phyloP scores from a whole-genome alignment of 2,888 invertebrate genomes.

The Macrophya annulata region DNA sequence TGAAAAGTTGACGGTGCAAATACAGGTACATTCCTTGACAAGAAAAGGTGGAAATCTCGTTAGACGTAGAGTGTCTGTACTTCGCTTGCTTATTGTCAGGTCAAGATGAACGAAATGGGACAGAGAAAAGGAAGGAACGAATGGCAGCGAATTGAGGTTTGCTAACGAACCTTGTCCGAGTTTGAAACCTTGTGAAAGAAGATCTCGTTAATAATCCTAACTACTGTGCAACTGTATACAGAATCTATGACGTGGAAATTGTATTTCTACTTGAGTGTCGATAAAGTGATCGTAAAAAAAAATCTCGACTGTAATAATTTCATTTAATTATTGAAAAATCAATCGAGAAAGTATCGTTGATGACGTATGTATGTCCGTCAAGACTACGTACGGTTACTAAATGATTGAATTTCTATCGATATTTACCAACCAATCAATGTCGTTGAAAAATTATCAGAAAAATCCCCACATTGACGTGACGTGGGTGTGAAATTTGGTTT shows the following conservation, averaged over 20 bases:
- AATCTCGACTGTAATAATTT: not conserved
- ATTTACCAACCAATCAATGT: not conserved
- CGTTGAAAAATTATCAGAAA: too few relatives aligned
- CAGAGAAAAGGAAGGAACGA: not conserved
- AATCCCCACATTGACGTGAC: too few relatives aligned
- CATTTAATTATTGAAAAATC: not conserved
- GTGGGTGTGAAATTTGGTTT: too few relatives aligned
- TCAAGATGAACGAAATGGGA: conserved; percentile 23
- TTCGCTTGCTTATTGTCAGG: not conserved
- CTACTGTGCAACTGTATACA: not conserved
- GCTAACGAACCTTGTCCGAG: conserved; percentile 1
- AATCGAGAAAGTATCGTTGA: not conserved
- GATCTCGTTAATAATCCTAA: not conserved
- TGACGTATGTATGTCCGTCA: too few relatives aligned
- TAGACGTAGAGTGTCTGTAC: conserved; percentile 7
- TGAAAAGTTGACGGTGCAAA: not conserved
- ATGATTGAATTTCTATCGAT: not conserved
- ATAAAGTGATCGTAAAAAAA: not conserved
- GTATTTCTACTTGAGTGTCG: not conserved
- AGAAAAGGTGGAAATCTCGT: not conserved
- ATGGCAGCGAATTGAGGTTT: not conserved
- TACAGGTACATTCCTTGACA: not conserved
- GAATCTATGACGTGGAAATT: not conserved
- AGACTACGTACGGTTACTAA: not conserved
- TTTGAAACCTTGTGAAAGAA: not conserved